Evolutionary conservation across 2,113 vertebrate genomes (phyloP).

Genomic region (Trachemys scripta): DNA sequence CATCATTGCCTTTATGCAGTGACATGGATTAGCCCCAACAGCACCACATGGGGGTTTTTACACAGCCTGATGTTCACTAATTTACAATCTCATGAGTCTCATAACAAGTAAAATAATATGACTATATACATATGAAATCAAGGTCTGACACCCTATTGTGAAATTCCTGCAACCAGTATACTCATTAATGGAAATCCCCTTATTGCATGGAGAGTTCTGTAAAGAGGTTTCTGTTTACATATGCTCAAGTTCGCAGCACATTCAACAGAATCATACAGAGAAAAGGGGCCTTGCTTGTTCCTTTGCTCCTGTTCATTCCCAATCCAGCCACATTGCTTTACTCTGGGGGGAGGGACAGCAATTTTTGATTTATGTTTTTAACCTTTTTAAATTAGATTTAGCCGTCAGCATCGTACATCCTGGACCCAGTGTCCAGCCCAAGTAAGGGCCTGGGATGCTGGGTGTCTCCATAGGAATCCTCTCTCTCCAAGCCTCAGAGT

Average conservation of each 20-base stretch:
- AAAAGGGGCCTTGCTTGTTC: not conserved
- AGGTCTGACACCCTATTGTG: not conserved
- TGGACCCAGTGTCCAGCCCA: not conserved
- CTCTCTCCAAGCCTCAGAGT: not conserved
- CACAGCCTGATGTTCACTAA: slow-evolving; percentile 66
- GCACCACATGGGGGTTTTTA: slow-evolving; percentile 9
- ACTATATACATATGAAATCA: slow-evolving; percentile 52
- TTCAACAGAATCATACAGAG: not conserved
- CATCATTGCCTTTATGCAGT: slow-evolving; percentile 36
- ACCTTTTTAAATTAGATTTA: not conserved
- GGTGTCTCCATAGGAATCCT: not conserved
- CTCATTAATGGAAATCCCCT: slow-evolving; percentile 30
- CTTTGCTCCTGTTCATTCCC: not conserved
- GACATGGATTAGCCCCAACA: slow-evolving; percentile 64
- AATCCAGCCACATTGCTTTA: not conserved
- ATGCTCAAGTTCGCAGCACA: not conserved
- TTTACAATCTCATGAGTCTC: slow-evolving; percentile 59
- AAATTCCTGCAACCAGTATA: slow-evolving; percentile 38
- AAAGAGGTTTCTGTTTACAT: slow-evolving; percentile 27
- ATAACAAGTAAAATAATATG: slow-evolving; percentile 41
- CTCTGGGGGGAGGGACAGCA: not conserved
- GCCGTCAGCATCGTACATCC: not conserved
- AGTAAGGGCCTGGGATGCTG: not conserved
- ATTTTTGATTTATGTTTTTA: not conserved
- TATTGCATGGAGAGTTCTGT: slow-evolving; percentile 16